Evolutionary conservation across 2,113 vertebrate genomes (phyloP).

Genomic region (Cheirogaleus medius): DNA sequence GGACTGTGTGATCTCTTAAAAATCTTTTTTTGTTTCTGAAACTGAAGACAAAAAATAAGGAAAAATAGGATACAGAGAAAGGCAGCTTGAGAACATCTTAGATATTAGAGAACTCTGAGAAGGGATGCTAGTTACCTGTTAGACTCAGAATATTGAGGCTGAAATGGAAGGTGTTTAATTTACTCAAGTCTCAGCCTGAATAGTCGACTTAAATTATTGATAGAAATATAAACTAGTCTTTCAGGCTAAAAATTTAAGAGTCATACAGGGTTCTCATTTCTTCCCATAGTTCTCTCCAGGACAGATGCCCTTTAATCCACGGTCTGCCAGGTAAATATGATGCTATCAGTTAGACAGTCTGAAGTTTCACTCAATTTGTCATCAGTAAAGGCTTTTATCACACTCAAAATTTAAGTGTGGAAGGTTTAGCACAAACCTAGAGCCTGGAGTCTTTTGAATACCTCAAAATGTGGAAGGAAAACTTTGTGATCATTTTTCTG

Average conservation of each 20-base stretch:
- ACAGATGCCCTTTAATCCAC: neutral
- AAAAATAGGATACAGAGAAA: neutral
- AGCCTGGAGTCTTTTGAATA: neutral
- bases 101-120: neutral
- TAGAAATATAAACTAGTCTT: neutral
- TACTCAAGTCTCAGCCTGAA: neutral
- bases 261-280: neutral
- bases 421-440: neutral
- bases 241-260: neutral
- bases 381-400: neutral
- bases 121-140: neutral
- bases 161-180: neutral
- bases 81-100: neutral
- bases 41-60: neutral
- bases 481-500: neutral
- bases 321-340: neutral
- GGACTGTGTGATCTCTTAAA: neutral
- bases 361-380: neutral
- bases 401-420: neutral
- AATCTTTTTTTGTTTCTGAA: neutral
- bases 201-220: neutral
- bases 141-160: neutral
- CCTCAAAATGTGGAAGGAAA: neutral
- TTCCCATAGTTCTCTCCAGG: neutral
- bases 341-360: neutral